Percentiles rank a stretch among this genome's conserved stretches.
Evolutionary conservation across 2,797 vertebrate species (phyloP).

Genomic region (Cyclopterus lumpus): DNA sequence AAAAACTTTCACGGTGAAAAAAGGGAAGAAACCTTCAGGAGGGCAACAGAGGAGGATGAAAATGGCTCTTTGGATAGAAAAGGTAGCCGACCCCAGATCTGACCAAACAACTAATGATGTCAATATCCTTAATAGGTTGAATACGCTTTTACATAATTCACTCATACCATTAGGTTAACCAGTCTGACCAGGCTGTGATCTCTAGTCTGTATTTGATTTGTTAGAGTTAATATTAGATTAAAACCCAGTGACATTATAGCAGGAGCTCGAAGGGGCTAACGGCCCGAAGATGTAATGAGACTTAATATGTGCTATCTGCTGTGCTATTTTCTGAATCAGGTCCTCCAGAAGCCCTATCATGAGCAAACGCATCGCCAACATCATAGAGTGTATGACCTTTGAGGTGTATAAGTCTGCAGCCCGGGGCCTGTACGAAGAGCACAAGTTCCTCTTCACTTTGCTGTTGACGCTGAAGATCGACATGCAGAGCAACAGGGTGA

Average conservation of each 20-base stretch:
- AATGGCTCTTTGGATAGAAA: too few species aligned
- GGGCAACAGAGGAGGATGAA: too few species aligned
- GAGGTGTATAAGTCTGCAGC: constrained; percentile 91
- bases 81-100: too few species aligned
- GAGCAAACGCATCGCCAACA: constrained; percentile 92
- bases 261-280: not conserved
- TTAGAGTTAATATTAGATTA: not conserved
- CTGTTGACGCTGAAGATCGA: constrained; percentile 94
- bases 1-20: too few species aligned
- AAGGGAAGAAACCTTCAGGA: too few species aligned
- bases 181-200: not conserved
- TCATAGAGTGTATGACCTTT: constrained; percentile 95
- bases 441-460: constrained; percentile 96
- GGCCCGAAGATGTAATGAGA: not conserved
- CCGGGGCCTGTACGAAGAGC: constrained; percentile 93
- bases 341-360: constrained; percentile 92
- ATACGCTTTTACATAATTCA: constrained; percentile 1
- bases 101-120: not conserved
- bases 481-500: constrained; percentile 91
- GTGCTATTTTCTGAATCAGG: constrained; percentile 70
- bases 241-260: not conserved
- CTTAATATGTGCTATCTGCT: not conserved
- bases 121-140: not conserved
- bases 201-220: not conserved
- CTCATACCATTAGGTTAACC: not conserved